phyloP scores from a whole-genome alignment of 2,888 invertebrate genomes.

The Thereva nobilitata region DNA sequence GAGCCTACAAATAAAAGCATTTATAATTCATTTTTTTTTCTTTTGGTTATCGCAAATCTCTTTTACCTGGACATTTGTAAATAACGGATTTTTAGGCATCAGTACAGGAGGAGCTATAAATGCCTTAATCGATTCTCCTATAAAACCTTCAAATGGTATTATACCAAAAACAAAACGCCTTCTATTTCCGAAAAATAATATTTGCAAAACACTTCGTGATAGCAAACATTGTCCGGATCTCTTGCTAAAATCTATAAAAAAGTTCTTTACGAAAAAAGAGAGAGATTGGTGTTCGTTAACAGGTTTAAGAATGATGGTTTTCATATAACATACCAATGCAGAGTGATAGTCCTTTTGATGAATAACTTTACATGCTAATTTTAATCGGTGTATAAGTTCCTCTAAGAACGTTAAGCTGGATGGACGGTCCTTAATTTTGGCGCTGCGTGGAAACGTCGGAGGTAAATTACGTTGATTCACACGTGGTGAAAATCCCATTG shows the following conservation, averaged over 20 bases:
- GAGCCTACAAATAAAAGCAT: slow-evolving; percentile 62
- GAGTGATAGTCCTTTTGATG: slow-evolving; percentile 78
- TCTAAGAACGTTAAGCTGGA: slow-evolving; percentile 75
- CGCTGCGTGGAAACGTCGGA: slow-evolving; percentile 97
- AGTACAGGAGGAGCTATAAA: slow-evolving; percentile 91
- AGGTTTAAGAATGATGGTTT: not conserved
- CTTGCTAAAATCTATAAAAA: slow-evolving; percentile 91
- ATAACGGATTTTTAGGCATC: slow-evolving; percentile 71
- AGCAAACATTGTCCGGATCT: slow-evolving; percentile 85
- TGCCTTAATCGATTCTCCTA: slow-evolving; percentile 81
- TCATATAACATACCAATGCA: slow-evolving; percentile 68
- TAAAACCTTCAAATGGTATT: slow-evolving; percentile 71
- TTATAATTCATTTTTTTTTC: not conserved
- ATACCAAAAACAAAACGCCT: slow-evolving; percentile 56
- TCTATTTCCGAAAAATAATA: slow-evolving; percentile 67
- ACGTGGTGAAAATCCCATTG: slow-evolving; percentile 95
- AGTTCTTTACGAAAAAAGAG: slow-evolving; percentile 67
- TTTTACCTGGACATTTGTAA: slow-evolving; percentile 49
- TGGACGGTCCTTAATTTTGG: slow-evolving; percentile 78
- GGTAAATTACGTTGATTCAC: slow-evolving; percentile 94
- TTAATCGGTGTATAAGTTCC: slow-evolving; percentile 78
- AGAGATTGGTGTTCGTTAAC: not conserved
- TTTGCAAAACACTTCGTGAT: slow-evolving; percentile 86
- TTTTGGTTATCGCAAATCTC: not conserved
- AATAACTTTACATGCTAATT: slow-evolving; percentile 80